Base-by-base conservation (phyloP, 2,113 vertebrate genomes). In the Ptychochromis oligacanthus region DNA sequence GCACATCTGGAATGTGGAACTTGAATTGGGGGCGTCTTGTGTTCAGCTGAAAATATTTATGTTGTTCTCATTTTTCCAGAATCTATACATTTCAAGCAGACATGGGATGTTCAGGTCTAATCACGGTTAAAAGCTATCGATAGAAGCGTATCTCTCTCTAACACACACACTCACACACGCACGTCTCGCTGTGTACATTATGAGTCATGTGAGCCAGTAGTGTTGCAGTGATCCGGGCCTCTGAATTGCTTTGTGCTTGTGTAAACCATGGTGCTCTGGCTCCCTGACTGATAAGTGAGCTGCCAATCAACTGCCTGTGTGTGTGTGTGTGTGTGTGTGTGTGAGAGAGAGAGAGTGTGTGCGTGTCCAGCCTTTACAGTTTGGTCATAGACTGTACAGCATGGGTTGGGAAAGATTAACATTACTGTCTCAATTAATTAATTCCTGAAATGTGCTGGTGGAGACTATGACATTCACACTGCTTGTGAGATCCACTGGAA, bases 241-340 rank as follows among this genome's bases (percentile, higher is more conserved):
- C 57, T 86, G 90, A 89, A 87, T 92, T 85, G 90, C 88, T 93
- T 92, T 94, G 91, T 91, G 93, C 90, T 92, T 94, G 92, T 94
- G 91, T 93, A 94, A 95, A 94, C 91, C 59, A 15, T 84, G 83
- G 75, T 91, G 90, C 88, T 87, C 79, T 58, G 84, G 62, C 89
- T 93, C 86, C 87, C 61, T 6, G 75, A 52, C 93, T 94, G 93
- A 95, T 94, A 94, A 93, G 90, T 90, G 89, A 92, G 55, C 91
- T 94, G 93, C 87, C 93, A 92, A 80, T 93, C 91, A 94, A 82
- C 65, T 6, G 14, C 1, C 14, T 56, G 26, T 56, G 54, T 74
- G 78, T 87, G 88, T 87, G 76, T 77, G 85, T 56, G 76, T 67
- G 28, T 58, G 64, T 56, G 77, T 60, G 15, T 67, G 58, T 75